Percentiles rank a stretch among this genome's conserved stretches.
These are phyloP conservation scores for Rhinogobio ventralis DNA, from an alignment of 2,797 vertebrate species.

Conservation along the genomic window DNA sequence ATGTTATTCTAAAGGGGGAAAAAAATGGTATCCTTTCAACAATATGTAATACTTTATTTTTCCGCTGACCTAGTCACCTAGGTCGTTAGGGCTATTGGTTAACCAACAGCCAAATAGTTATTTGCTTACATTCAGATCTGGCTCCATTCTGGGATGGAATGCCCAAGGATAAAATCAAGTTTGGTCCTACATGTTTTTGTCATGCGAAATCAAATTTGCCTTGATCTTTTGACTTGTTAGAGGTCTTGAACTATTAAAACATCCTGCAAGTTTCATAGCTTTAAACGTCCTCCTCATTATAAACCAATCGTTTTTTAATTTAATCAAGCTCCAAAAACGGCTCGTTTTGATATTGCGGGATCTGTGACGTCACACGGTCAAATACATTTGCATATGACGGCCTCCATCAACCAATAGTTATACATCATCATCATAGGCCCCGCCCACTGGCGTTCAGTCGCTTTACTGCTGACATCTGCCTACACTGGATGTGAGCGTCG, in stretches of 20 bases:
- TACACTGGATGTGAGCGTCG: no score
- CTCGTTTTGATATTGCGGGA: not conserved
- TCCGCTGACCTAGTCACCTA: not conserved
- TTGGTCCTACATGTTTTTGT: not conserved
- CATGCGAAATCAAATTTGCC: not conserved
- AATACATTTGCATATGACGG: no score
- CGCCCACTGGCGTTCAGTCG: no score
- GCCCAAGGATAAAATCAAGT: conserved; percentile 3
- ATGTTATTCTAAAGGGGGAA: not conserved
- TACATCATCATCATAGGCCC: no score
- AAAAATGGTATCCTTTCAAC: not conserved
- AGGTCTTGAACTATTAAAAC: not conserved
- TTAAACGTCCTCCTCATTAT: not conserved
- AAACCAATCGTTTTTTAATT: not conserved
- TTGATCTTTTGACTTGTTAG: not conserved
- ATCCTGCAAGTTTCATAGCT: not conserved
- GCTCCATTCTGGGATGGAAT: not conserved
- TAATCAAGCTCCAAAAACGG: not conserved
- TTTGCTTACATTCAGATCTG: conserved; percentile 1
- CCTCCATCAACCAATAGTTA: no score
- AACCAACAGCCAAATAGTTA: not conserved
- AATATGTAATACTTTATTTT: not conserved
- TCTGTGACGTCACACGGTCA: no score
- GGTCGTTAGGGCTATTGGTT: not conserved
- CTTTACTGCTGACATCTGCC: no score